Percentiles rank a stretch among this genome's conserved stretches.
Conservation (phyloP, 2,797 vertebrate species). For the Picus viridis region DNA sequence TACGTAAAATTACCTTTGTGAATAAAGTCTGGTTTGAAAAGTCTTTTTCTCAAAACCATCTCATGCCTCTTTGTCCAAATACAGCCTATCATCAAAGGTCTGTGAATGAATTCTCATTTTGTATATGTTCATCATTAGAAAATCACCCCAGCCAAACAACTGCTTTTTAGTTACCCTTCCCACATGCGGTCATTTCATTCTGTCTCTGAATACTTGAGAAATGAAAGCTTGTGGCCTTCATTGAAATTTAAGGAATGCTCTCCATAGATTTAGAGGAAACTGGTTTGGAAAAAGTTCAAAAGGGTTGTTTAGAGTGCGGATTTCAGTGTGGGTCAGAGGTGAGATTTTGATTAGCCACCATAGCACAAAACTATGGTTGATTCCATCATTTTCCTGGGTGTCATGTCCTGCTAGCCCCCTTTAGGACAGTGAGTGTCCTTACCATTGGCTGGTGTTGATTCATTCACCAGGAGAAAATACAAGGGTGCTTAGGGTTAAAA, state of each 20-base stretch:
- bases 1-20: not conserved
- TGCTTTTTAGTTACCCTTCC: slow-evolving; percentile 33
- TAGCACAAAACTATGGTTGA: not conserved
- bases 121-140: not conserved
- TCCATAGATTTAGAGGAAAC: slow-evolving; percentile 47
- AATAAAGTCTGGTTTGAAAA: not conserved
- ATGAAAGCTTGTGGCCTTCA: slow-evolving; percentile 57
- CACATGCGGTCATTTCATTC: slow-evolving; percentile 35
- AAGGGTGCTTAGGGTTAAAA: not conserved
- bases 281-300: slow-evolving; percentile 49
- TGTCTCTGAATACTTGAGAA: slow-evolving; percentile 52
- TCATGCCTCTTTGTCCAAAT: not conserved
- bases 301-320: not conserved
- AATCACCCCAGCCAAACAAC: not conserved
- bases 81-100: not conserved
- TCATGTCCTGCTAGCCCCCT: not conserved
- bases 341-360: slow-evolving; percentile 15
- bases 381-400: not conserved
- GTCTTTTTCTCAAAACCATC: not conserved
- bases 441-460: not conserved
- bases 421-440: not conserved
- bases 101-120: not conserved
- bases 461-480: not conserved
- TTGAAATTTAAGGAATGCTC: slow-evolving; percentile 66
- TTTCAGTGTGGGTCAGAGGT: not conserved